Percentiles rank a stretch among this genome's conserved stretches.
These are phyloP conservation scores for Diorhabda sublineata DNA, from an alignment of 1,140 invertebrate species.

Conservation along the genomic window DNA sequence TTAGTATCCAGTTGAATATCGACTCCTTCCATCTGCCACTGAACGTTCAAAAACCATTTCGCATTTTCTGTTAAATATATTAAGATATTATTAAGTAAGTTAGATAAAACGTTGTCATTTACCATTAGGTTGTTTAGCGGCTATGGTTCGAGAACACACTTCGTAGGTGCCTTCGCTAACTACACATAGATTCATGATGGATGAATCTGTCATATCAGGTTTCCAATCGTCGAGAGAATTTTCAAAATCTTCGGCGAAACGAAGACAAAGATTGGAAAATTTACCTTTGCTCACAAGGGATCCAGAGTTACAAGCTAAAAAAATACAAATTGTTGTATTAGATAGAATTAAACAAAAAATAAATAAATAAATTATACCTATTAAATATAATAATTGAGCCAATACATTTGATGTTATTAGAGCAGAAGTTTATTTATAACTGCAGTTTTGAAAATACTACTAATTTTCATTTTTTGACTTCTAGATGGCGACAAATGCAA, in stretches of 20 bases:
- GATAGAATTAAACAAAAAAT: too few relatives aligned
- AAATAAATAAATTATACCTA: too few relatives aligned
- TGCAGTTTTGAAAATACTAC: too few relatives aligned
- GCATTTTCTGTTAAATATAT: conserved; percentile 71
- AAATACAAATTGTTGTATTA: too few relatives aligned
- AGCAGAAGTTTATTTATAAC: too few relatives aligned
- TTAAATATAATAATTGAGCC: too few relatives aligned
- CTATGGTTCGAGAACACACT: conserved; percentile 88
- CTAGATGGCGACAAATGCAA: too few relatives aligned
- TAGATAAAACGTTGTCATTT: conserved; percentile 16
- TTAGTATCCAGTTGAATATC: conserved; percentile 95
- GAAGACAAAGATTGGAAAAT: conserved; percentile 82
- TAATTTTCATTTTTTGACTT: too few relatives aligned
- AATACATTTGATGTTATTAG: too few relatives aligned
- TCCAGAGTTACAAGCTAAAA: conserved; percentile 71
- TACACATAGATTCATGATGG: conserved; percentile 90
- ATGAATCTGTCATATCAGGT: conserved; percentile 76
- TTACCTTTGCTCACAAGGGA: conserved; percentile 73
- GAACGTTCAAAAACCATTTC: conserved; percentile 96
- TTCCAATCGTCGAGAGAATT: conserved; percentile 96
- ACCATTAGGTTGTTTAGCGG: conserved; percentile 68
- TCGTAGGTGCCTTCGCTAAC: conserved; percentile 98
- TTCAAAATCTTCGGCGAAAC: conserved; percentile 96
- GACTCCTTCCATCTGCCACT: conserved; percentile 99
- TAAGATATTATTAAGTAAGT: background rate